Conservation (phyloP, 2,797 vertebrate species). For the Limosa lapponica region DNA sequence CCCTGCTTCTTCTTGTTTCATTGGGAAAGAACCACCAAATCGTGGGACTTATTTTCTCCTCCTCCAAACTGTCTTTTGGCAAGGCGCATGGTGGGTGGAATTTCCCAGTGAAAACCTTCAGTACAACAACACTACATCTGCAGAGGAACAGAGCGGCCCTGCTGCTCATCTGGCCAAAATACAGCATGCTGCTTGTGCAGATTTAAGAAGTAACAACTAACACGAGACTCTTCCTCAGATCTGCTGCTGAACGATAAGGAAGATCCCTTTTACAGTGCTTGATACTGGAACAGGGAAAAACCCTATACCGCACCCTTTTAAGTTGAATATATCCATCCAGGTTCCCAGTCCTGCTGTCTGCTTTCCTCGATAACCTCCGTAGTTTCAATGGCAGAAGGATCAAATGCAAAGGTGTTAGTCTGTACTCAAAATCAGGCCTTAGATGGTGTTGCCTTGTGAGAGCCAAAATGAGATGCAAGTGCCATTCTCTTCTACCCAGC, state of each 20-base stretch:
- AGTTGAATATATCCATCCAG: neutral
- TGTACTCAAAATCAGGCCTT: neutral
- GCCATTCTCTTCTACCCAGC: neutral
- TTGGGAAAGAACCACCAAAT: neutral
- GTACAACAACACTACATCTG: neutral
- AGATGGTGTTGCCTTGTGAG: neutral
- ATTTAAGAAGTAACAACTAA: neutral
- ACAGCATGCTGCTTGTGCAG: neutral
- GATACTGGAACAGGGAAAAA: neutral
- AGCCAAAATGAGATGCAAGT: neutral
- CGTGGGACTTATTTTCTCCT: neutral
- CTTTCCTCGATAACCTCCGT: neutral
- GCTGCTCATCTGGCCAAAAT: neutral
- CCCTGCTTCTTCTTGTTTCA: neutral
- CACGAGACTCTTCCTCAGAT: neutral
- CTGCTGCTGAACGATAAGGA: neutral
- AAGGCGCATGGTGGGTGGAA: neutral
- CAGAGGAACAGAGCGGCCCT: neutral
- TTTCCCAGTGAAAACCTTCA: conserved; percentile 7
- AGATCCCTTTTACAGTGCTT: neutral
- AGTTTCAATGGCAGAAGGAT: neutral
- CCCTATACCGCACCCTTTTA: neutral
- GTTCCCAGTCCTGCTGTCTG: neutral
- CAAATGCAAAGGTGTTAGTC: neutral
- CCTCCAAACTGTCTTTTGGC: neutral